Evolutionary conservation across 2,888 invertebrate species (phyloP).

Genomic region (Diadromus collaris): DNA sequence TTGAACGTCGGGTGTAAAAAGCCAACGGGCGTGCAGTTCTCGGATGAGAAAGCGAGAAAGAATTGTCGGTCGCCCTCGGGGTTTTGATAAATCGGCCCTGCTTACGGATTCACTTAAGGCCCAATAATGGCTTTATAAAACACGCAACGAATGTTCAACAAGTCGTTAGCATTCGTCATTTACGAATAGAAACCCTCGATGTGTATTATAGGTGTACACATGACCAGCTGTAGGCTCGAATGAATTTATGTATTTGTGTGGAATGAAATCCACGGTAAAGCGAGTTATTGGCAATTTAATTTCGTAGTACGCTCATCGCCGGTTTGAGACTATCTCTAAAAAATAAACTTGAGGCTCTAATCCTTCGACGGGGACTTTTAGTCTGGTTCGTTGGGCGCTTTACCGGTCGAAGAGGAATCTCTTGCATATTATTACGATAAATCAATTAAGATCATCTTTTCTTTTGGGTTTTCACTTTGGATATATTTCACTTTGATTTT

Average conservation of each 20-base stretch:
- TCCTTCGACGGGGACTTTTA: neutral
- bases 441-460: constrained; percentile 54
- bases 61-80: constrained; percentile 29
- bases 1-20: constrained; percentile 8
- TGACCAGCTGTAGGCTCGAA: neutral
- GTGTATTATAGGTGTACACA: constrained; percentile 11
- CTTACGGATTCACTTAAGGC: constrained; percentile 74
- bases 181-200: constrained; percentile 24
- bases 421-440: constrained; percentile 63
- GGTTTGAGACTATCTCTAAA: neutral
- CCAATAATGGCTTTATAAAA: constrained; percentile 76
- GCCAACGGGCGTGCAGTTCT: neutral
- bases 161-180: constrained; percentile 74
- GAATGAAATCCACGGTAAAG: neutral
- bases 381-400: neutral
- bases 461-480: constrained; percentile 9
- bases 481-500: constrained; percentile 45
- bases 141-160: constrained; percentile 65
- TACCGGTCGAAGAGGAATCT: constrained; percentile 34
- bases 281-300: constrained; percentile 11
- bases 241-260: constrained; percentile 37
- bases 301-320: neutral
- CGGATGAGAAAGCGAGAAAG: constrained; percentile 37
- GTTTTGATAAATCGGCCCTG: constrained; percentile 75
- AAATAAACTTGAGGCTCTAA: neutral